Evolutionary conservation across 2,113 vertebrate species (phyloP).

Genomic region (Clupea harengus): DNA sequence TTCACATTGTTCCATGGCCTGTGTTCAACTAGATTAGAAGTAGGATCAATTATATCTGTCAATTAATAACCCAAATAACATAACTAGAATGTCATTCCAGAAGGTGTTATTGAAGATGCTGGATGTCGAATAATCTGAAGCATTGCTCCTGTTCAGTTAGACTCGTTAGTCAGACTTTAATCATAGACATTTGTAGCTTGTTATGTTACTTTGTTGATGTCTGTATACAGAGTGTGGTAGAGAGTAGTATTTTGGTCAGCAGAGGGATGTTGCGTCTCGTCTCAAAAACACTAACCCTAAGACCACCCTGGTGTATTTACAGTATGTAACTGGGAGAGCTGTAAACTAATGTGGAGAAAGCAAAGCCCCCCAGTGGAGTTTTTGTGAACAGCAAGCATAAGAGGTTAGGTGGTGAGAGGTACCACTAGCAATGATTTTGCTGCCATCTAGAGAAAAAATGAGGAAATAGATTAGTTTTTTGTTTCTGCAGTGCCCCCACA

Average conservation of each 20-base stretch:
- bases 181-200: no score
- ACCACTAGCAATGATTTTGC: not conserved
- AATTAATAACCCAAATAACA: not conserved
- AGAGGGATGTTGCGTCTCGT: not conserved
- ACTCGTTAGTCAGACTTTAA: no score
- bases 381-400: not conserved
- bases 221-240: not conserved
- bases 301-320: no score
- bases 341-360: no score
- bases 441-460: not conserved
- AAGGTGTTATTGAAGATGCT: no score
- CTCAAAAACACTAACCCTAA: not conserved
- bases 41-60: no score
- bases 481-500: no score
- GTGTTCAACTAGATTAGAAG: conserved; percentile 2
- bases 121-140: no score
- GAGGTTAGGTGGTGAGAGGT: not conserved
- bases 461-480: not conserved
- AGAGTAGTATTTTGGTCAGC: not conserved
- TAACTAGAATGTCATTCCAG: no score
- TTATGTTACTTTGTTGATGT: not conserved
- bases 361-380: not conserved
- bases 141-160: no score
- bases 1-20: not conserved
- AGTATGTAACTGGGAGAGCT: no score